Base-by-base conservation (phyloP, 2,797 vertebrate genomes). In the Margarornis squamiger region DNA sequence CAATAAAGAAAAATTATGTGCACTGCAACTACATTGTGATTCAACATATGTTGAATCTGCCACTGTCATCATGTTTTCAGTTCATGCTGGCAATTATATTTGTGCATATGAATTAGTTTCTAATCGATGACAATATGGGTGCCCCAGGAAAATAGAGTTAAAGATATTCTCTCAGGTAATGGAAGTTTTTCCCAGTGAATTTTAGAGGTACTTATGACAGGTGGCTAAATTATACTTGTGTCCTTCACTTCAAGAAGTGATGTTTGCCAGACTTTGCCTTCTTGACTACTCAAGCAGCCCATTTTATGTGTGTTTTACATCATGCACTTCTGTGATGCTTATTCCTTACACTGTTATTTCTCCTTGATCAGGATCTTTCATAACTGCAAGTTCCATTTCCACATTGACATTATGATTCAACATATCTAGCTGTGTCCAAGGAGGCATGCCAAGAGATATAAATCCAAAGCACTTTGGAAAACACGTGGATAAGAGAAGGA, bases 391-490 rank as follows among this genome's bases (percentile, higher is more conserved):
- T 46, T 85, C 77, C 3, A 0, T 68, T 92, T 90, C 76, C n/a
- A 58, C 57, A 27, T 77, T 59, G 80, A 32, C 36, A 76, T 81
- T 78, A 34, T 39, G 73, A 81, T 81, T 74, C 62, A 62, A 75
- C 27, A 59, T 11, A 61, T 36, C 36, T 91, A 39, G 14, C 39
- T 84, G 51, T 70, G 81, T 61, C 51, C n/a, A 86, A 72, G 91
- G 77, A 87, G 86, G n/a, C 20, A 11, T 38, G 91, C 77, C 96
- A 94, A 79, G 46, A 58, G 3, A 43, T 51, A 79, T 65, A 88
- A 84, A 86, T 94, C 75, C 83, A 75, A 78, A 90, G 41, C 29
- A 62, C n/a, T 72, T 72, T 65, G 39, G 66, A 73, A 93, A 93
- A 57, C 38, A 57, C 38, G 45, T 30, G 51, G 55, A 36, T 39